A percentile compares a stretch with the other conserved stretches of the same genome.
Conservation (phyloP, 1,140 invertebrate genomes). For the Heliconius hermathena region DNA sequence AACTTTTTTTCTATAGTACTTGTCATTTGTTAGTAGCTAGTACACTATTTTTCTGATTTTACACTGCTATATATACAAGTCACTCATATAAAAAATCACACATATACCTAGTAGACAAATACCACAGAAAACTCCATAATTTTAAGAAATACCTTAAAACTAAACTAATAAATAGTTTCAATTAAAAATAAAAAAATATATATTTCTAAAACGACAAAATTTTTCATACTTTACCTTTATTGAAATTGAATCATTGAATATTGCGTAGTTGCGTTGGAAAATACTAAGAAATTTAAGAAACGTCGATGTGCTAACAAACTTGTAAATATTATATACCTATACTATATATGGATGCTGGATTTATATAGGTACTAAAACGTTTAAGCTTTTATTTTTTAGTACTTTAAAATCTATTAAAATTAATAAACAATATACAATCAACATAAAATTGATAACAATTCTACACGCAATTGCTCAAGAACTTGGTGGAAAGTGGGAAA, state of each 20-base stretch:
- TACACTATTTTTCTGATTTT: too few relatives aligned
- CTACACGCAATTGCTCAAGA: too few relatives aligned
- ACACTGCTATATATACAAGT: too few relatives aligned
- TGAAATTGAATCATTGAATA: neutral
- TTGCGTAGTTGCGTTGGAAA: neutral
- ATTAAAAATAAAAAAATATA: neutral
- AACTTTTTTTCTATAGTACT: too few relatives aligned
- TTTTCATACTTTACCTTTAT: constrained; percentile 1
- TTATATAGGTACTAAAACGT: neutral
- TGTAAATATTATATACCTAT: neutral
- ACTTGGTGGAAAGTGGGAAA: too few relatives aligned
- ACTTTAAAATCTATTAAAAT: neutral
- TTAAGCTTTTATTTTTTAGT: neutral
- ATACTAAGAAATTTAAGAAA: constrained; percentile 12
- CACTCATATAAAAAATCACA: too few relatives aligned
- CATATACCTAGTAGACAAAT: too few relatives aligned
- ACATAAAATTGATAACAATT: too few relatives aligned
- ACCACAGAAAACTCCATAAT: neutral
- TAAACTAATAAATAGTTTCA: neutral
- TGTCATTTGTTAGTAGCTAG: too few relatives aligned
- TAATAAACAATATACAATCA: neutral
- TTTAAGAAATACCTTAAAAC: neutral
- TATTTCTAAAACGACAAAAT: neutral
- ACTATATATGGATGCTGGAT: neutral
- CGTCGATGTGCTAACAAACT: neutral